phyloP scores from a whole-genome alignment of 2,113 vertebrate genomes.

The Leucopternis melanops region DNA sequence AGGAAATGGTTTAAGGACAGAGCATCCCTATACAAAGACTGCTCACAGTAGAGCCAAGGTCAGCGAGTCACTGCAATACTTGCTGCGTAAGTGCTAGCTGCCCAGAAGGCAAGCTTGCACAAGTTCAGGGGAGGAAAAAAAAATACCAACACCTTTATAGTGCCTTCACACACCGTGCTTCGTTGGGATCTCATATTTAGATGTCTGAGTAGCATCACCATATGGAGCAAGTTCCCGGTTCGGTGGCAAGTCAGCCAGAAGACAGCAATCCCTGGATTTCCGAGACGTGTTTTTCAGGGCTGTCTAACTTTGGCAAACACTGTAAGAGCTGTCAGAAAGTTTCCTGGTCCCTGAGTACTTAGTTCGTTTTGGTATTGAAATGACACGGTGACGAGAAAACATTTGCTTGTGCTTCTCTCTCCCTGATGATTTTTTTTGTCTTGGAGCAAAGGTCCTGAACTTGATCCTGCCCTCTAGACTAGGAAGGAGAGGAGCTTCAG shows the following conservation, averaged over 20 bases:
- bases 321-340: neutral
- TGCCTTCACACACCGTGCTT: neutral
- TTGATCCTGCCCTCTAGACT: neutral
- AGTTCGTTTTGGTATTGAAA: neutral
- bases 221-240: neutral
- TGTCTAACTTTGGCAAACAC: neutral
- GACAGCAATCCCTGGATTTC: neutral
- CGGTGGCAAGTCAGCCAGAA: neutral
- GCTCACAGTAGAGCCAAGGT: neutral
- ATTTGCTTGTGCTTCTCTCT: neutral
- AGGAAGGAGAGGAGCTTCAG: neutral
- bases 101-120: neutral
- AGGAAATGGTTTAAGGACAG: neutral
- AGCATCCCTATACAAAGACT: neutral
- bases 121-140: neutral
- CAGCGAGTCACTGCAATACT: neutral
- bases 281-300: neutral
- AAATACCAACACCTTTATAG: neutral
- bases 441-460: neutral
- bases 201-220: neutral
- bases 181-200: neutral
- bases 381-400: neutral
- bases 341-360: neutral
- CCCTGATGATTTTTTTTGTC: neutral
- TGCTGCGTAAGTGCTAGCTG: neutral